Percentiles rank a stretch among this genome's conserved stretches.
These are phyloP conservation scores for Pelusios castaneus DNA, from an alignment of 2,113 vertebrate species.

Conservation along the genomic window DNA sequence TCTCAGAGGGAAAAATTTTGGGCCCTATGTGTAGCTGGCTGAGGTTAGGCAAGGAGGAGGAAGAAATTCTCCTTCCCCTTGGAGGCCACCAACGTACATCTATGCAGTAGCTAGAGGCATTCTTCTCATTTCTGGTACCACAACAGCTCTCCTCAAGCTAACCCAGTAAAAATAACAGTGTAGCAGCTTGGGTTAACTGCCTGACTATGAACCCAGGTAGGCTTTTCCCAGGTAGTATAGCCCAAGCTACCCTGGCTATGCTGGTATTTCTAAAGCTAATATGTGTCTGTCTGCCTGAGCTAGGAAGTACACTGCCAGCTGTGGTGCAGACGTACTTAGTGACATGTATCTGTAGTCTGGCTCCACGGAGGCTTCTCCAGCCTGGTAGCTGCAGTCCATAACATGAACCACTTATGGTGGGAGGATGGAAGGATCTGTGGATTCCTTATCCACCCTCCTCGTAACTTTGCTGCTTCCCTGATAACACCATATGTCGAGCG, in stretches of 20 bases:
- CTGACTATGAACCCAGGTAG: background rate
- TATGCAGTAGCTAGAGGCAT: background rate
- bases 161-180: background rate
- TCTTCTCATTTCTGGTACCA: background rate
- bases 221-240: background rate
- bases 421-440: background rate
- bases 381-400: rapidly evolving
- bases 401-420: background rate
- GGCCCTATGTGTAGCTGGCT: too few relatives aligned
- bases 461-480: background rate
- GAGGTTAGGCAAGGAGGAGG: background rate
- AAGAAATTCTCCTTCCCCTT: background rate
- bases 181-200: background rate
- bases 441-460: background rate
- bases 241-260: background rate
- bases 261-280: background rate
- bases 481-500: background rate
- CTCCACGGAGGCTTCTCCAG: background rate
- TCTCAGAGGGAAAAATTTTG: background rate
- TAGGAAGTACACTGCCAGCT: background rate
- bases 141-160: background rate
- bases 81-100: background rate
- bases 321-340: background rate
- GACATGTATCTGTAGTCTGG: background rate
- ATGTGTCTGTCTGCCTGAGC: background rate